Evolutionary conservation across 64 coral and sea anemone species (phyloP).

Genomic region (Montipora foliosa): DNA sequence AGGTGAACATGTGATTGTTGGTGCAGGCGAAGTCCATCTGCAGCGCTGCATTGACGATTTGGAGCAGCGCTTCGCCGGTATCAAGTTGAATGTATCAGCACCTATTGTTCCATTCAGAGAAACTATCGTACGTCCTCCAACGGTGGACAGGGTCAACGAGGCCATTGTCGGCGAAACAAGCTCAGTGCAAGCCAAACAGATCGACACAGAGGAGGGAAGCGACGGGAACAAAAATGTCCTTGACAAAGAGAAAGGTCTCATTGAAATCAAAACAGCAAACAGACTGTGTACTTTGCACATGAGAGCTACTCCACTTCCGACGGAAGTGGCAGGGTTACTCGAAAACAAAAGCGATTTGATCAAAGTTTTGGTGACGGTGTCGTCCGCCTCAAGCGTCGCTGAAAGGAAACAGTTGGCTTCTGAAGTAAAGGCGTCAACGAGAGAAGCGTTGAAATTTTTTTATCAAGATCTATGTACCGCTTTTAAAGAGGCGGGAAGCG

Average conservation of each 20-base stretch:
- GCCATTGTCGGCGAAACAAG: conserved; percentile 64
- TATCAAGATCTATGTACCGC: conserved; percentile 74
- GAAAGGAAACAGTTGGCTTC: conserved; percentile 52
- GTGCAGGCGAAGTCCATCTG: conserved; percentile 94
- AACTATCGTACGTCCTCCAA: conserved; percentile 84
- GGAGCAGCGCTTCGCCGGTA: conserved; percentile 81
- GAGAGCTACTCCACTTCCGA: conserved; percentile 78
- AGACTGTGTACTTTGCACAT: conserved; percentile 79
- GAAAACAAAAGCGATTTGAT: conserved; percentile 80
- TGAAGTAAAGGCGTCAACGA: conserved; percentile 37
- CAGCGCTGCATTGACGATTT: conserved; percentile 93
- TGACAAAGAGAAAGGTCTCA: conserved; percentile 59
- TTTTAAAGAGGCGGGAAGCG: conserved; percentile 75
- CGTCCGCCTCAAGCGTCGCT: conserved; percentile 31
- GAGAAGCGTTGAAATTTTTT: conserved; percentile 53
- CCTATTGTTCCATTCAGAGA: conserved; percentile 98
- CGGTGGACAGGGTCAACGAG: conserved; percentile 96
- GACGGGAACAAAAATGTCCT: background rate
- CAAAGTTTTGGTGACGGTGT: conserved; percentile 50
- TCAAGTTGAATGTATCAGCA: conserved; percentile 91
- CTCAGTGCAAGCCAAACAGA: conserved; percentile 28
- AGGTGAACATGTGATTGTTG: conserved; percentile 97
- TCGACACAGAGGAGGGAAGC: background rate
- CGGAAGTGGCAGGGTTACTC: conserved; percentile 61
- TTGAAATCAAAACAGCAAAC: conserved; percentile 81